Base-by-base conservation (phyloP, 1,140 invertebrate genomes). In the Goniozus legneri region DNA sequence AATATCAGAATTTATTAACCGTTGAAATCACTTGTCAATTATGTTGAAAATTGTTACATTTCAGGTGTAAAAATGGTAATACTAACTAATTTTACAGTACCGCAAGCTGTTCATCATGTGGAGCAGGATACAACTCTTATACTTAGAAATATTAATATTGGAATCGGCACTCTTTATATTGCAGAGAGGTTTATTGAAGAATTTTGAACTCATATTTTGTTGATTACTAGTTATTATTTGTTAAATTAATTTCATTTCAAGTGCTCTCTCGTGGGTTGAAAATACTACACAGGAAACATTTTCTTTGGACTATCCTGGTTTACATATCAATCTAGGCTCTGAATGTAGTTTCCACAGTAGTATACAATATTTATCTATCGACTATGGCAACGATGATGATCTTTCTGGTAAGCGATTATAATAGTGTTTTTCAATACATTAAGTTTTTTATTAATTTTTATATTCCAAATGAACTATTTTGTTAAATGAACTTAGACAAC, bases 301-400 rank as follows among this genome's bases (percentile, higher is more conserved):
- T 63, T 82, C 80, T n/a, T 61, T 91, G 35, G 76, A 83, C 51
- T 91, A 89, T 68, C 81, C 79, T n/a, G n/a, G n/a, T n/a, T 42
- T 77, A 82, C 56, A 87, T 91, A 58, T 78, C 81, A 33, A 64
- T 90, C n/a, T 88, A 91, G 70, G 88, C 86, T 12, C 78, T 88
- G 34, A 85, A 85, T 10, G 76, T 80, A 73, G 86, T 89, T 69
- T 59, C 78, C n/a, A 68, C 77, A 39, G 84, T 75, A 79, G 80
- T 13, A 77, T 79, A 36, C 82, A 85, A 54, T 88, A 84, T 75
- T 67, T 89, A 16, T 88, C 86, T 65, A 58, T 89, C 27, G 83
- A 88, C 77, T 67, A 87, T 24, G 85, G 88, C 67, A 77, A 77
- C 15, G 76, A 80, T 64, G 64, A 85, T 54, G 75, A 79, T 51